Conservation (phyloP, 1,140 invertebrate species). For the Thaumatotibia leucotreta region DNA sequence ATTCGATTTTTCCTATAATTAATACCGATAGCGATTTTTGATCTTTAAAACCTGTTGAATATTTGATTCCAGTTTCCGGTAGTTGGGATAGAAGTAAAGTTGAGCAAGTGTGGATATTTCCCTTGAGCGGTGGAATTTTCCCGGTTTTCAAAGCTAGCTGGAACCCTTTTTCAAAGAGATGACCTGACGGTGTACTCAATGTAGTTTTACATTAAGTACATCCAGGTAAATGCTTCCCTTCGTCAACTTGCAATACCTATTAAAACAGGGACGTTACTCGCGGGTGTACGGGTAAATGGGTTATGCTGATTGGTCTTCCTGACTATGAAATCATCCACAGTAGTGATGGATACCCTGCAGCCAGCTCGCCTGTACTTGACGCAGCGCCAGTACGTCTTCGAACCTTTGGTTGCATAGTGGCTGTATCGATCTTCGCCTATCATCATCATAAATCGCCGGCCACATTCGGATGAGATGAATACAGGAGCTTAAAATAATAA, state of each 20-base stretch:
- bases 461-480: slow-evolving; percentile 18
- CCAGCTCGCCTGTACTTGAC: not conserved
- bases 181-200: too few relatives aligned
- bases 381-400: not conserved
- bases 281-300: not conserved
- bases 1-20: too few relatives aligned
- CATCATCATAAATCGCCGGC: slow-evolving; percentile 25
- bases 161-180: too few relatives aligned
- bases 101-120: too few relatives aligned
- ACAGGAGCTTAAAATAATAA: slow-evolving; percentile 18
- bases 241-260: not conserved
- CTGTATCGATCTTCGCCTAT: slow-evolving; percentile 24
- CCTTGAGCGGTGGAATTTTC: too few relatives aligned
- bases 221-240: too few relatives aligned
- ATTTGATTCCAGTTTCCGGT: too few relatives aligned
- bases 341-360: not conserved
- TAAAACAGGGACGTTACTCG: not conserved
- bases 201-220: too few relatives aligned
- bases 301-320: not conserved
- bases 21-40: too few relatives aligned
- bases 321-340: not conserved
- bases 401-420: not conserved
- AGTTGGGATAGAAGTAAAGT: too few relatives aligned
- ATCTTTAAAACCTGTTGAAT: too few relatives aligned
- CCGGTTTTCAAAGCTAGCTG: too few relatives aligned